phyloP scores from a whole-genome alignment of 2,797 vertebrate species.

The Bradypus variegatus region DNA sequence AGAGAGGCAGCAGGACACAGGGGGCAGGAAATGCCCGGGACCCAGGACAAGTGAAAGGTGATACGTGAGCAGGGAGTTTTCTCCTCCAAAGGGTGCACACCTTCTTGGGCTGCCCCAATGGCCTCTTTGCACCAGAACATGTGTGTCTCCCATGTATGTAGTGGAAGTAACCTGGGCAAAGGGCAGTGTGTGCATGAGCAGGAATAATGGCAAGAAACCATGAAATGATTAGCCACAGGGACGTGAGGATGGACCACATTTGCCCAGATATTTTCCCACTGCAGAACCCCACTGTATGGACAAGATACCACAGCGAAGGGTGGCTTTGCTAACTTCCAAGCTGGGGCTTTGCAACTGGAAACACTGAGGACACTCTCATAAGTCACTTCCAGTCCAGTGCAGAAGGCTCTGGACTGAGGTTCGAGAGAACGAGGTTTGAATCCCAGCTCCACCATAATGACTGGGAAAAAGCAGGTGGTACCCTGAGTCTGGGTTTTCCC shows the following conservation, averaged over 20 bases:
- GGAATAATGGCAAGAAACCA: neutral
- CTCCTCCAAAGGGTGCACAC: neutral
- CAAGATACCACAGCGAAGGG: rapidly evolving
- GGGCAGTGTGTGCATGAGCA: neutral
- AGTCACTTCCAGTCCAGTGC: too few relatives aligned
- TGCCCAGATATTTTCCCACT: neutral
- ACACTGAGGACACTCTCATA: neutral
- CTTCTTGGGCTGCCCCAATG: neutral
- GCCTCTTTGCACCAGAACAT: neutral
- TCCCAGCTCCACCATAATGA: neutral
- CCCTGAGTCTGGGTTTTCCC: neutral
- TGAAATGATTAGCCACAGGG: neutral
- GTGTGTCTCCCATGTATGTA: too few relatives aligned
- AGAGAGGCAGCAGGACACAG: neutral
- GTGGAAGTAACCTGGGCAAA: neutral
- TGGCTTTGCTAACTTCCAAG: rapidly evolving
- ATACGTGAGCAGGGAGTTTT: neutral
- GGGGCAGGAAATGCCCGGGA: neutral
- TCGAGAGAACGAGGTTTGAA: neutral
- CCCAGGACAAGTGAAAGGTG: neutral
- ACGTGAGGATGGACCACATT: neutral
- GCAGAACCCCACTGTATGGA: too few relatives aligned
- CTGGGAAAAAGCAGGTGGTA: neutral
- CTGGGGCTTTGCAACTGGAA: neutral
- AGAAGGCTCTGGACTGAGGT: rapidly evolving